Conservation (phyloP, 2,113 vertebrate species). For the Aleadryas rufinucha region DNA sequence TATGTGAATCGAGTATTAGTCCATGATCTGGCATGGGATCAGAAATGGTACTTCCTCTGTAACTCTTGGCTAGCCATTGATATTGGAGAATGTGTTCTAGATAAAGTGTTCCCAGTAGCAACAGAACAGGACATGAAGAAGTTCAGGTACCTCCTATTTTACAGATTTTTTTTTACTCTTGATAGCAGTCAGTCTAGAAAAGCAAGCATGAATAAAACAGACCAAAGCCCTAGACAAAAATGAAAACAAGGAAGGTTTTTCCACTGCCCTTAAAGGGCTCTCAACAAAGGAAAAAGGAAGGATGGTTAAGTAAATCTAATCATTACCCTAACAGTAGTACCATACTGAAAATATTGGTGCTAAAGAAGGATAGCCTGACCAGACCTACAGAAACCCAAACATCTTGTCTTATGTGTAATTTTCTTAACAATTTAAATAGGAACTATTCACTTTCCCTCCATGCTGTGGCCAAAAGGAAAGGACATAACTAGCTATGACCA, state of each 20-base stretch:
- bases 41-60: constrained; percentile 93
- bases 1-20: constrained; percentile 88
- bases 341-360: background rate
- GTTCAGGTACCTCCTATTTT: constrained; percentile 80
- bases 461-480: background rate
- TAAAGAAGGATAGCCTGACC: background rate
- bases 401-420: background rate
- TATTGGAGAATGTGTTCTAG: constrained; percentile 86
- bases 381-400: background rate
- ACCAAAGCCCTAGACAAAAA: background rate
- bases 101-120: constrained; percentile 88
- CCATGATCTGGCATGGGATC: constrained; percentile 82
- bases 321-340: background rate
- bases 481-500: background rate
- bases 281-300: background rate
- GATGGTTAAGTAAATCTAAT: background rate
- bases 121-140: constrained; percentile 87
- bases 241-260: background rate
- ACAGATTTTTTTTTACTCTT: background rate
- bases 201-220: background rate
- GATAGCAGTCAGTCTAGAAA: background rate
- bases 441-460: background rate
- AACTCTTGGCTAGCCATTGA: constrained; percentile 91
- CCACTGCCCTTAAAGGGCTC: background rate
- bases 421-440: background rate